These are phyloP conservation scores for Cryptops parisi DNA, from an alignment of 2,888 invertebrate genomes.

Conservation along the genomic window DNA sequence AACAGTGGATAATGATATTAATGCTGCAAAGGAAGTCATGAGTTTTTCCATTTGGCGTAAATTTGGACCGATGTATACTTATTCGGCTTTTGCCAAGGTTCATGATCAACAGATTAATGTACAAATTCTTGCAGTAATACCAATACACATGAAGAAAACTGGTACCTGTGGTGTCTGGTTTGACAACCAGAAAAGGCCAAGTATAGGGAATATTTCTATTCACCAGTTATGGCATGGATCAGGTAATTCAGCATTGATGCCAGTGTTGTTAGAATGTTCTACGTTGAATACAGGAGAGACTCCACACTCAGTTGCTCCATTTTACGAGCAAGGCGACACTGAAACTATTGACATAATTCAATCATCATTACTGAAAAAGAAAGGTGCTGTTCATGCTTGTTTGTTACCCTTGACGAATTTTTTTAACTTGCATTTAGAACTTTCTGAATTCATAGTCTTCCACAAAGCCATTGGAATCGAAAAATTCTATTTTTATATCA, in stretches of 20 bases:
- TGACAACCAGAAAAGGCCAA: no score
- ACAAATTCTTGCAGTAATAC: no score
- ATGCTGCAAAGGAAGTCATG: neutral
- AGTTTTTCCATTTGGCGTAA: neutral
- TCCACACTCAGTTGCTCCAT: neutral
- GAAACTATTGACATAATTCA: neutral
- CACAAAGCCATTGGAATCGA: neutral
- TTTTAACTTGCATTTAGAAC: neutral
- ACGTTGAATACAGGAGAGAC: neutral
- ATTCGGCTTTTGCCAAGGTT: neutral
- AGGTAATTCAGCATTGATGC: no score
- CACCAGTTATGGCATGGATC: no score
- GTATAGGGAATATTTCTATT: no score
- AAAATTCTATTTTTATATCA: neutral
- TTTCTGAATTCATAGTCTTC: neutral
- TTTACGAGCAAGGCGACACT: neutral
- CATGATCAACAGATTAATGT: no score
- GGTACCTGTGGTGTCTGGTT: no score
- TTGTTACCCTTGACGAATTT: neutral
- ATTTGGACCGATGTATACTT: neutral
- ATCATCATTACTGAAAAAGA: neutral
- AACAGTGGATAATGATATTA: neutral
- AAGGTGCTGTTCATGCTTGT: neutral
- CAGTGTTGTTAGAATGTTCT: neutral
- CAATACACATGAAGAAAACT: no score